These are phyloP conservation scores for Acanthisitta chloris DNA, from an alignment of 2,113 vertebrate genomes.

Conservation along the genomic window DNA sequence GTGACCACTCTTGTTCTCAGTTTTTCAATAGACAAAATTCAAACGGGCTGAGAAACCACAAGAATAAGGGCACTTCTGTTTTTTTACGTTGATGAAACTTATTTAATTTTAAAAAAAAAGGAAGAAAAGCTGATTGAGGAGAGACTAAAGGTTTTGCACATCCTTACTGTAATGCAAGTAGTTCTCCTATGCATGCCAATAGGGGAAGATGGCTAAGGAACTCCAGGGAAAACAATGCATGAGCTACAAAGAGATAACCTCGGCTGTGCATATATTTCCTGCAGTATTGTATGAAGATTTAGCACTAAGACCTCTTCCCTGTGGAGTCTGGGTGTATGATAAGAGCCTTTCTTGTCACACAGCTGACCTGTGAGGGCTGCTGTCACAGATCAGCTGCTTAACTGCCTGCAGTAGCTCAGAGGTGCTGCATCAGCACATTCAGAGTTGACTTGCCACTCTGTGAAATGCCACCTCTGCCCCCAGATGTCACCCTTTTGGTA, in stretches of 20 bases:
- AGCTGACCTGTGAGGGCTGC: neutral
- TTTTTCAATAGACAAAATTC: neutral
- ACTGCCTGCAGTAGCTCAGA: neutral
- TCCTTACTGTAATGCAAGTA: neutral
- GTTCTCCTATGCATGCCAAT: neutral
- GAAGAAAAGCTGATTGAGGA: neutral
- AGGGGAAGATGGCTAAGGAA: neutral
- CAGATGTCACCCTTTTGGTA: neutral
- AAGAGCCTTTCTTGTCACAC: neutral
- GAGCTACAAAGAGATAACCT: neutral
- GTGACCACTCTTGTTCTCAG: fast-evolving
- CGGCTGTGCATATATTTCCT: neutral
- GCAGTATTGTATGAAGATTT: neutral
- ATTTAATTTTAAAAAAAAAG: neutral
- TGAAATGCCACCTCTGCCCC: neutral
- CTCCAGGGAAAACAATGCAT: neutral
- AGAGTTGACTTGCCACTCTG: neutral
- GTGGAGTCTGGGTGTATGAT: neutral
- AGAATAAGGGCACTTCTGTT: neutral
- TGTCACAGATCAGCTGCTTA: neutral
- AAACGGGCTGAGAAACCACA: neutral
- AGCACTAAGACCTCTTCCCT: neutral
- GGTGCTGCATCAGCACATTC: neutral
- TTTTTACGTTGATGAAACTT: neutral
- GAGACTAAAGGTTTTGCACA: neutral